A percentile compares a stretch with the other conserved stretches of the same genome.
These are phyloP conservation scores for Beris chalybata DNA, from an alignment of 2,888 invertebrate species.

Conservation along the genomic window DNA sequence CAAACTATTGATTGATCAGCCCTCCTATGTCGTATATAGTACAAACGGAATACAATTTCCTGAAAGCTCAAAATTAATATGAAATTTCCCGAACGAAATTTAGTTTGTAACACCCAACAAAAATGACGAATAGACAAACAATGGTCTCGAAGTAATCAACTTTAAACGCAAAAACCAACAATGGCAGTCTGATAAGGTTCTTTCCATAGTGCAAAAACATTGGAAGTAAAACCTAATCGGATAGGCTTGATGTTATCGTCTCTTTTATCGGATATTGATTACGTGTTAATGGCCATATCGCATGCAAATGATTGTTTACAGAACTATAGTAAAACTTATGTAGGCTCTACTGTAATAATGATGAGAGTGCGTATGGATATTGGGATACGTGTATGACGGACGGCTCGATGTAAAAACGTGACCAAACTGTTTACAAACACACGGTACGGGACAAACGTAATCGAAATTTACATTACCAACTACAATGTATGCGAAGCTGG, in stretches of 20 bases:
- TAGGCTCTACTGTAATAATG: neutral
- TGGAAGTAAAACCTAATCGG: slow-evolving; percentile 17
- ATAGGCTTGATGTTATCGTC: slow-evolving; percentile 31
- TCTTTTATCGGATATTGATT: slow-evolving; percentile 36
- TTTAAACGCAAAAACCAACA: no score
- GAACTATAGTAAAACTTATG: neutral
- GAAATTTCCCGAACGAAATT: no score
- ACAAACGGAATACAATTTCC: no score
- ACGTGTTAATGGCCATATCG: slow-evolving; percentile 37
- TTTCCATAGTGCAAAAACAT: neutral
- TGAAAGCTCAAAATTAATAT: no score
- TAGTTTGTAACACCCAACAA: no score
- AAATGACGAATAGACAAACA: no score
- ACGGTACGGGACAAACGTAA: no score
- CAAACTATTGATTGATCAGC: no score
- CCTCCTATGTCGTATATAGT: no score
- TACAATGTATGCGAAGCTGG: no score
- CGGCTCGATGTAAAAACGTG: slow-evolving; percentile 5
- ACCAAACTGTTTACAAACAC: neutral
- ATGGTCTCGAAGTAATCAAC: no score
- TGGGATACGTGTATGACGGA: slow-evolving; percentile 6
- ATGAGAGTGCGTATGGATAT: slow-evolving; percentile 11
- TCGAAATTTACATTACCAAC: no score
- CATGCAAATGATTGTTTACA: slow-evolving; percentile 38
- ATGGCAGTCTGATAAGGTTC: slow-evolving; percentile 1